Base-by-base conservation (phyloP, 1,140 invertebrate genomes). In the Lordiphosa clarofinis region DNA sequence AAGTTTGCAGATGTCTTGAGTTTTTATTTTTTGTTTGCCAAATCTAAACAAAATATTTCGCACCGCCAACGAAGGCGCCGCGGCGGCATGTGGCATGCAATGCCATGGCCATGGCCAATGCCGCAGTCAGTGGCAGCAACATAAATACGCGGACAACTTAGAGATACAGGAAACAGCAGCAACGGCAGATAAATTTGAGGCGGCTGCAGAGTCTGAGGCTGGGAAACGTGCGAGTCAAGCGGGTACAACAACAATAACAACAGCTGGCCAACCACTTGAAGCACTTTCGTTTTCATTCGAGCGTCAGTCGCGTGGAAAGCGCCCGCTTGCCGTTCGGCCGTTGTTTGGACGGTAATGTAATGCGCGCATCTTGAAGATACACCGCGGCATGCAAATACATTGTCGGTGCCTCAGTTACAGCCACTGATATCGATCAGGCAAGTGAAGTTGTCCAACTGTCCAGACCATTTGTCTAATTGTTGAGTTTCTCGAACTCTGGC, bases 241-340 rank as follows among this genome's bases (percentile, higher is more conserved):
- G 50, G 56, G 54, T 58, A 36, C 64, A 50, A 56, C 37, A 64
- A 42, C 31, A 61, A 21, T 24, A 48, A 48, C 62, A 55, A 43
- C 73, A 69, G 48, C 60, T 73, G 65, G 75, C 61, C 39, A 82
- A 69, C 72, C 64, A 86, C 69, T 78, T 76, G 72, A 65, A 74
- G 66, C 81, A 86, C 81, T 86, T 86, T 86, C 75, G 74, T 81
- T 86, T 86, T 86, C 81, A 86, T 86, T 59, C 73, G 69, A 81
- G 84, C 59, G 58, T 46, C 74, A 73, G 75, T 60, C 75, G 66
- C 56, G 52, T 82, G 68, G 78, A 82, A 82, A 84, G 76, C 73
- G 73, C 57, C 67, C 49, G 58, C 58, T 48, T 69, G 56, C 43
- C 53, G 40, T 49, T 73, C 55, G 48, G 31, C 24, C 50, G 39